Evolutionary conservation across 64 coral and sea anemone genomes (phyloP).

Genomic region (Anthopleura sola): DNA sequence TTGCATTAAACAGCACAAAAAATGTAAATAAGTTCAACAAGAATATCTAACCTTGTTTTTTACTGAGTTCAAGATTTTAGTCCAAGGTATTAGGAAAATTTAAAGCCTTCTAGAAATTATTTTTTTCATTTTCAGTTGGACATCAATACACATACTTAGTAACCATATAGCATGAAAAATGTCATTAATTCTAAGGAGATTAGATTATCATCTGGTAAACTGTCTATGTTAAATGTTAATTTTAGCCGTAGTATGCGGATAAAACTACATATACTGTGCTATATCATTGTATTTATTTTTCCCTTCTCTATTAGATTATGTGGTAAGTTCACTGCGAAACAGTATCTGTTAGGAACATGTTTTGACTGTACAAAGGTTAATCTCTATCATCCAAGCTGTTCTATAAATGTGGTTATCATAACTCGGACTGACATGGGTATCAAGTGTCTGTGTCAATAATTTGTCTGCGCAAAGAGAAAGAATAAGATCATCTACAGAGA

Average conservation of each 20-base stretch:
- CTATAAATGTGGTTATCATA: neutral
- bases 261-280: neutral
- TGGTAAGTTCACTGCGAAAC: neutral
- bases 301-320: neutral
- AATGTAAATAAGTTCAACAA: neutral
- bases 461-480: neutral
- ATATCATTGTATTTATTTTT: neutral
- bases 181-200: neutral
- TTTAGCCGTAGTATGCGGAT: neutral
- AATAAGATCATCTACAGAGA: neutral
- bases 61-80: neutral
- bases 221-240: neutral
- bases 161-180: neutral
- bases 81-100: neutral
- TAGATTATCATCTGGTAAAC: constrained; percentile 5
- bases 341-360: neutral
- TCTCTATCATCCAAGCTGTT: neutral
- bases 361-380: constrained; percentile 1
- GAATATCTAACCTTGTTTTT: neutral
- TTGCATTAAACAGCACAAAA: neutral
- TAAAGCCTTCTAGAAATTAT: neutral
- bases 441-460: neutral
- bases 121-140: neutral
- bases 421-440: neutral
- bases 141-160: neutral